These are phyloP conservation scores for Catharus bicknelli DNA, from an alignment of 2,113 vertebrate genomes.

Conservation along the genomic window DNA sequence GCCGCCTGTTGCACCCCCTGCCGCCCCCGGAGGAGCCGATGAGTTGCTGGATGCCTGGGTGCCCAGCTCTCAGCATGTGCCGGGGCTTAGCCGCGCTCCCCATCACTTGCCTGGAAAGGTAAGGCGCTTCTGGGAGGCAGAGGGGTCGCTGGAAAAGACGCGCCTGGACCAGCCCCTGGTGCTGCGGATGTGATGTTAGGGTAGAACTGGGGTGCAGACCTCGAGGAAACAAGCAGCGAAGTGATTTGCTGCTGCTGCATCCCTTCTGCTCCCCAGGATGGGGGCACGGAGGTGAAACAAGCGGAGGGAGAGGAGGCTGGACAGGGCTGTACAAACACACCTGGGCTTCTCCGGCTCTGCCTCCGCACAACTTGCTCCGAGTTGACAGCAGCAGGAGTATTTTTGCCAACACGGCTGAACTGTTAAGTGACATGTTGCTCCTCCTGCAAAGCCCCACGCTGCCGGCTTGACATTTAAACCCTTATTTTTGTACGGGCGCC, in stretches of 20 bases:
- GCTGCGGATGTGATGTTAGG: not conserved
- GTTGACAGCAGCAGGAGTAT: not conserved
- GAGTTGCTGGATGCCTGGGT: conserved; percentile 24
- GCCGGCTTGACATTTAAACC: conserved; percentile 15
- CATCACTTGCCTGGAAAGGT: conserved; percentile 88
- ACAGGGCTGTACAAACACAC: not conserved
- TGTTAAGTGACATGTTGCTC: not conserved
- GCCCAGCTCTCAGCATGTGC: conserved; percentile 77
- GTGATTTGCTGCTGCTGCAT: not conserved
- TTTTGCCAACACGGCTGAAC: not conserved
- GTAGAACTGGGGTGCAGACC: not conserved
- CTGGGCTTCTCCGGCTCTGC: not conserved
- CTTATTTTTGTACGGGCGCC: not conserved
- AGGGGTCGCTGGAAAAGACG: not conserved
- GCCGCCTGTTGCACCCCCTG: not conserved
- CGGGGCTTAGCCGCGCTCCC: conserved; percentile 81
- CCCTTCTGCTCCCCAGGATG: not conserved
- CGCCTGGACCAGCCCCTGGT: not conserved
- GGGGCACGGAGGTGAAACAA: not conserved
- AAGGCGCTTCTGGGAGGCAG: conserved; percentile 44
- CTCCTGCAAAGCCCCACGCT: not conserved
- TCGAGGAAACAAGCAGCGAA: accelerated
- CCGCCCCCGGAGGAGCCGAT: not conserved
- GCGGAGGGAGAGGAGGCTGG: not conserved
- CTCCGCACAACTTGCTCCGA: not conserved